A percentile compares a stretch with the other conserved stretches of the same genome.
phyloP scores from a whole-genome alignment of 2,797 vertebrate species.

The Scyliorhinus canicula region DNA sequence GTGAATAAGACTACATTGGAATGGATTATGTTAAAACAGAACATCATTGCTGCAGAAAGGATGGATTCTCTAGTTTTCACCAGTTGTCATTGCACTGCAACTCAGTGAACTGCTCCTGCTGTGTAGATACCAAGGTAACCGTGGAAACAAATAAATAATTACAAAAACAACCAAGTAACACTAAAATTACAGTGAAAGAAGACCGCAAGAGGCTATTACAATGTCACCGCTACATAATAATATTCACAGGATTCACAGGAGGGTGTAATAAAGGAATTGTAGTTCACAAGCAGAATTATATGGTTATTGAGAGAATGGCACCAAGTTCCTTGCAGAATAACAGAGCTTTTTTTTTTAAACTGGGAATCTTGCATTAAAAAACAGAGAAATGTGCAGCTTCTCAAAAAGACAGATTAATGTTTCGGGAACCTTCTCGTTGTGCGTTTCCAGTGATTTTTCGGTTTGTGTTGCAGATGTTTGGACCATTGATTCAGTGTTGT shows the following conservation, averaged over 20 bases:
- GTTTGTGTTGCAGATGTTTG: background rate
- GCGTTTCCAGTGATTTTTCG: background rate
- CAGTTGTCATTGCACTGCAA: background rate
- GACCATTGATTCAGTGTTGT: background rate
- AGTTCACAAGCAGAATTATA: slow-evolving; percentile 20
- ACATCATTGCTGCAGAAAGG: background rate
- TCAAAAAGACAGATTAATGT: background rate
- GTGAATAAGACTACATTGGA: background rate
- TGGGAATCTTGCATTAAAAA: background rate
- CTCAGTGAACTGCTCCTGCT: background rate
- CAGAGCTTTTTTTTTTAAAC: background rate
- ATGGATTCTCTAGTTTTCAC: background rate
- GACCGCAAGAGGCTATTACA: slow-evolving; percentile 17
- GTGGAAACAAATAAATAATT: slow-evolving; percentile 31
- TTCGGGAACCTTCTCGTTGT: background rate
- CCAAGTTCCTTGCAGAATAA: background rate
- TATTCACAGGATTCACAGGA: slow-evolving; percentile 14
- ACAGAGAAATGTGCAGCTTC: background rate
- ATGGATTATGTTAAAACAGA: background rate
- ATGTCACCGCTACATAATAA: slow-evolving; percentile 22
- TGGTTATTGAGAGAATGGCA: background rate
- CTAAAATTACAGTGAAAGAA: background rate
- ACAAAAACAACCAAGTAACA: slow-evolving; percentile 33
- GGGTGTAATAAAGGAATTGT: slow-evolving; percentile 31
- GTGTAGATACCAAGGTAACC: slow-evolving; percentile 16